phyloP scores from a whole-genome alignment of 2,797 vertebrate species.

The Microctenopoma lineatum region DNA sequence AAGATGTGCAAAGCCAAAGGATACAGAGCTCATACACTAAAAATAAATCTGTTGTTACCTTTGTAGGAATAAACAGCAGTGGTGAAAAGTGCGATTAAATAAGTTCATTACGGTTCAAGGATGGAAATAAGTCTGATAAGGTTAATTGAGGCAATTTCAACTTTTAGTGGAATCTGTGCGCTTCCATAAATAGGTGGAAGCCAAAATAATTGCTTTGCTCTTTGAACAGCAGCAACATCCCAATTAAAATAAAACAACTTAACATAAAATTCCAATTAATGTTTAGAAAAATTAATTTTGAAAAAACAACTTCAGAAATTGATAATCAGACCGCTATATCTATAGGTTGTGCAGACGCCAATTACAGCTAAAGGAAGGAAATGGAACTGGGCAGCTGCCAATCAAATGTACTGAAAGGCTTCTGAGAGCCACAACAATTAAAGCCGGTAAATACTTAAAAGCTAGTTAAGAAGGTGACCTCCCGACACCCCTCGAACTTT shows the following conservation, averaged over 20 bases:
- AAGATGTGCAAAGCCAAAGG: background rate
- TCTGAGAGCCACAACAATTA: constrained; percentile 52
- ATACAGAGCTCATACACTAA: background rate
- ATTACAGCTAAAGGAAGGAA: constrained; percentile 54
- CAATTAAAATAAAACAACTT: constrained; percentile 62
- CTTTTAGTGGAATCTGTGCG: constrained; percentile 36
- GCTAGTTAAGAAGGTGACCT: constrained; percentile 47
- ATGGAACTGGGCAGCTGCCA: constrained; percentile 62
- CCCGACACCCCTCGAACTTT: constrained; percentile 17
- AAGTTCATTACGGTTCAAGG: constrained; percentile 20
- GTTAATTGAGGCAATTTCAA: constrained; percentile 67
- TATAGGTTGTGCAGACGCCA: constrained; percentile 39
- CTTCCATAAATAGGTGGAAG: constrained; percentile 21
- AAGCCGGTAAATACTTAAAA: constrained; percentile 47
- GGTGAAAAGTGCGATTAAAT: constrained; percentile 18
- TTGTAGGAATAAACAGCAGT: constrained; percentile 9
- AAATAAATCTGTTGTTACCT: background rate
- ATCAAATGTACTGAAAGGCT: constrained; percentile 56
- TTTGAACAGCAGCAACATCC: constrained; percentile 53
- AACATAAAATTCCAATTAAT: constrained; percentile 55
- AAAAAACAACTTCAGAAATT: constrained; percentile 21
- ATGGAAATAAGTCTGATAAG: constrained; percentile 55
- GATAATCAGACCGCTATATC: constrained; percentile 41
- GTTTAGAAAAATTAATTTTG: constrained; percentile 41
- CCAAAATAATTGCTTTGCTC: constrained; percentile 64